Evolutionary conservation across 2,797 vertebrate genomes (phyloP).

Genomic region (Melanitta fusca): DNA sequence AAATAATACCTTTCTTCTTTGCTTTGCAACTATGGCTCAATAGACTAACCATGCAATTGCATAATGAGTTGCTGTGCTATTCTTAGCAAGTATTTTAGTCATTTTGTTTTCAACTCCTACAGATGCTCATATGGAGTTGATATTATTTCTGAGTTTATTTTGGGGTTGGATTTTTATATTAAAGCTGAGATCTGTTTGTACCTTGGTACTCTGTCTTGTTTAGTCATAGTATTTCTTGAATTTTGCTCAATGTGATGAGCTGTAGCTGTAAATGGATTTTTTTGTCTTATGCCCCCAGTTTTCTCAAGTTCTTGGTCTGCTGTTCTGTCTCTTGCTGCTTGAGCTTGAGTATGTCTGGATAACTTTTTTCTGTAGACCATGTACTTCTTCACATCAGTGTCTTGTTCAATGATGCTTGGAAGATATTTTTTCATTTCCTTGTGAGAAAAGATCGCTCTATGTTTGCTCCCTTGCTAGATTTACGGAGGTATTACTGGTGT

Average conservation of each 20-base stretch:
- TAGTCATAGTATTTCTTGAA: not conserved
- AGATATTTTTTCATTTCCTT: not conserved
- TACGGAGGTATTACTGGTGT: not conserved
- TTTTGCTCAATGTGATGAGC: not conserved
- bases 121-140: not conserved
- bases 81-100: not conserved
- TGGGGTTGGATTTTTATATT: not conserved
- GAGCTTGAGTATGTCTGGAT: not conserved
- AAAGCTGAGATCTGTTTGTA: not conserved
- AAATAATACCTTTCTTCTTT: not conserved
- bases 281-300: not conserved
- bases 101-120: constrained; percentile 7
- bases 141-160: not conserved
- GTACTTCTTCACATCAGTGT: not conserved
- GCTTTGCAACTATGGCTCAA: not conserved
- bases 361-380: not conserved
- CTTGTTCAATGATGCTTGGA: not conserved
- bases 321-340: not conserved
- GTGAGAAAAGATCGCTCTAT: not conserved
- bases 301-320: not conserved
- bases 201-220: not conserved
- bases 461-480: not conserved
- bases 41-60: not conserved
- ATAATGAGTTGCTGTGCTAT: not conserved
- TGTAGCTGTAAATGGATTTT: not conserved